A percentile compares a stretch with the other conserved stretches of the same genome.
These are phyloP conservation scores for Eurosta solidaginis DNA, from an alignment of 1,140 invertebrate species.

Conservation along the genomic window DNA sequence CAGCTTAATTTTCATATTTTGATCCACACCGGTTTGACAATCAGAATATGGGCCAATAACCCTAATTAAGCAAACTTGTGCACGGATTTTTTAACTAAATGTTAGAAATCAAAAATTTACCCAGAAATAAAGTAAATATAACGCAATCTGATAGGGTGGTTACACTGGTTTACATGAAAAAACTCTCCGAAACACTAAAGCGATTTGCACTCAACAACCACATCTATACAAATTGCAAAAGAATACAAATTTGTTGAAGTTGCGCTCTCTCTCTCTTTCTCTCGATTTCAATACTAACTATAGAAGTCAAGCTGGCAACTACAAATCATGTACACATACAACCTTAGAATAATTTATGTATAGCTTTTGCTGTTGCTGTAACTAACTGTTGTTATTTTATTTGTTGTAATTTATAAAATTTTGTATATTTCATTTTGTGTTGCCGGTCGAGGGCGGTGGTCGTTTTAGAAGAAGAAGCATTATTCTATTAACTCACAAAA, in stretches of 20 bases:
- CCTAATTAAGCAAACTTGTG: too few species aligned
- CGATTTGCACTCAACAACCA: too few species aligned
- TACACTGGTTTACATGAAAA: too few species aligned
- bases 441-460: conserved; percentile 55
- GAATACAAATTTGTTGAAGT: not conserved
- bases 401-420: not conserved
- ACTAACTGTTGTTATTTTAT: not conserved
- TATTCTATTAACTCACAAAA: not conserved
- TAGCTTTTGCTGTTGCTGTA: not conserved
- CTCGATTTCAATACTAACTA: too few species aligned
- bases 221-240: not conserved
- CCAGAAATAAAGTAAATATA: too few species aligned
- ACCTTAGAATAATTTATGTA: not conserved
- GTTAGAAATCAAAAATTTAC: too few species aligned
- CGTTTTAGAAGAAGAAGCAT: conserved; percentile 34
- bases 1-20: too few species aligned
- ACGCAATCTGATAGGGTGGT: too few species aligned
- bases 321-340: not conserved
- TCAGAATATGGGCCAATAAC: too few species aligned
- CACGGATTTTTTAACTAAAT: too few species aligned
- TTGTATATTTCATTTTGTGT: not conserved
- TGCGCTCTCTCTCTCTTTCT: not conserved
- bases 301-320: not conserved
- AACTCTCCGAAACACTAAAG: too few species aligned
- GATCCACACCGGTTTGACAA: too few species aligned